Conservation (phyloP, 2,888 invertebrate genomes). For the Xestia rhomboidea region DNA sequence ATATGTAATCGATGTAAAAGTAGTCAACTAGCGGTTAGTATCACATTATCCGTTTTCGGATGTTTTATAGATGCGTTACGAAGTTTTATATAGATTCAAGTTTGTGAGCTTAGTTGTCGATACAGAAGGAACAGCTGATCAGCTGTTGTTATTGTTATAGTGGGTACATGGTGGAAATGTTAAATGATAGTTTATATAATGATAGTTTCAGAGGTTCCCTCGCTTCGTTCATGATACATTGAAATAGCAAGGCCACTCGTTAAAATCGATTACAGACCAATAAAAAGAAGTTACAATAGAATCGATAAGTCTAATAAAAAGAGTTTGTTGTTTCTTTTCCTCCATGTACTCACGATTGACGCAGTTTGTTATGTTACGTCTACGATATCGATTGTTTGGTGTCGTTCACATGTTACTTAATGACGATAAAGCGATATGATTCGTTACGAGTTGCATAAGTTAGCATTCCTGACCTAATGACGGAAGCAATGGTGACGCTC, state of each 20-base stretch:
- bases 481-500: conserved; percentile 40
- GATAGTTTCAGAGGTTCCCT: not conserved
- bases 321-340: conserved; percentile 23
- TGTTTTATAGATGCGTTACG: conserved; percentile 53
- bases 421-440: conserved; percentile 54
- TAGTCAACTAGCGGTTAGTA: conserved; percentile 63
- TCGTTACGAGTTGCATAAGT: conserved; percentile 48
- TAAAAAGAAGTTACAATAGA: conserved; percentile 12
- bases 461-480: conserved; percentile 47
- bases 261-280: conserved; percentile 31
- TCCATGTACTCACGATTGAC: conserved; percentile 45
- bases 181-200: no score
- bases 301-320: conserved; percentile 26
- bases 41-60: conserved; percentile 76
- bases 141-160: conserved; percentile 25
- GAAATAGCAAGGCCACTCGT: conserved; percentile 15
- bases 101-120: conserved; percentile 48
- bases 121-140: conserved; percentile 21
- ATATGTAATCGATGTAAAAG: conserved; percentile 55
- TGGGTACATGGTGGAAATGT: conserved; percentile 12
- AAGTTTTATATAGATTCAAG: conserved; percentile 58
- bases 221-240: not conserved
- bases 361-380: conserved; percentile 45
- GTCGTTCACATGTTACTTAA: conserved; percentile 61
- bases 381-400: conserved; percentile 47